These are phyloP conservation scores for Porites cylindrica DNA, from an alignment of 92 coral and sea anemone species.

Conservation along the genomic window DNA sequence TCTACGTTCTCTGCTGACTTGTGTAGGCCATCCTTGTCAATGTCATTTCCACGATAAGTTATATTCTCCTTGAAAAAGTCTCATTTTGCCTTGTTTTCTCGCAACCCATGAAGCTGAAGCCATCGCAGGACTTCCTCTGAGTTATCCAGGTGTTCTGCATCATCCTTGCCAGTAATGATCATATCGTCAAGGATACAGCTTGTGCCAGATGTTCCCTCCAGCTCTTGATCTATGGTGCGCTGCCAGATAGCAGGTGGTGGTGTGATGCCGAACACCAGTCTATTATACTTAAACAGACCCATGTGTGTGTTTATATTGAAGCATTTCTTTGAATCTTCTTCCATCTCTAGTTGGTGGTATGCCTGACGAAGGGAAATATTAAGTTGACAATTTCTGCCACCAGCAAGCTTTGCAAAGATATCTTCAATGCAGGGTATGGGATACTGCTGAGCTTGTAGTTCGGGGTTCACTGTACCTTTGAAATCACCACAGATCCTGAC, in stretches of 20 bases:
- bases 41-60: conserved; percentile 4
- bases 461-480: background rate
- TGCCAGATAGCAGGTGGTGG: conserved; percentile 67
- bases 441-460: conserved; percentile 6
- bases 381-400: background rate
- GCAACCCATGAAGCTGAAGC: conserved; percentile 52
- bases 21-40: conserved; percentile 54
- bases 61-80: conserved; percentile 13
- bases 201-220: conserved; percentile 42
- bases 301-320: background rate
- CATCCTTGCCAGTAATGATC: conserved; percentile 25
- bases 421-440: conserved; percentile 5
- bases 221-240: conserved; percentile 58
- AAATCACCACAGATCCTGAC: conserved; percentile 40
- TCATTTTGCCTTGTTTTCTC: conserved; percentile 42
- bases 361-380: background rate
- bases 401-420: background rate
- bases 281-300: conserved; percentile 49
- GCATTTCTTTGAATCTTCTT: background rate
- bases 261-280: conserved; percentile 62
- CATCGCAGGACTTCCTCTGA: conserved; percentile 43
- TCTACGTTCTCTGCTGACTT: conserved; percentile 47
- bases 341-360: background rate
- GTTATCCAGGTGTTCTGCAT: conserved; percentile 53
- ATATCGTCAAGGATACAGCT: no score